Evolutionary conservation across 2,888 invertebrate genomes (phyloP).

Genomic region (Caradrina kadenii): DNA sequence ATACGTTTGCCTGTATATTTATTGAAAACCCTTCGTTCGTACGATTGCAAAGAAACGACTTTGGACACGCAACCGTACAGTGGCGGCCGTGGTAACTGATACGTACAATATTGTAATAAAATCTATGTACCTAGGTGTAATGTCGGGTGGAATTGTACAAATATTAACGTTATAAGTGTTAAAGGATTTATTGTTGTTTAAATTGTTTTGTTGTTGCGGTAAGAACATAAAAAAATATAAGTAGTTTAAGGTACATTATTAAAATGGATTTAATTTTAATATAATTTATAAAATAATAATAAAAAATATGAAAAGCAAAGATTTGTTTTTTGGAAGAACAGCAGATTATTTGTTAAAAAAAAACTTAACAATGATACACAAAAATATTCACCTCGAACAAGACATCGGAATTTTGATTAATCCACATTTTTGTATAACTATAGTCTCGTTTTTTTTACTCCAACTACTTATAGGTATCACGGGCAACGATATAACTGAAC

Average conservation of each 20-base stretch:
- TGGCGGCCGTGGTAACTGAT: slow-evolving; percentile 72
- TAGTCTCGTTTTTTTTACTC: slow-evolving; percentile 27
- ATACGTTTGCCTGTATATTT: slow-evolving; percentile 79
- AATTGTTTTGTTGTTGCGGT: background rate
- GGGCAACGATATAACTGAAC: slow-evolving; percentile 52
- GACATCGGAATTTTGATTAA: slow-evolving; percentile 67
- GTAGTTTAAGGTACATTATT: too few relatives aligned
- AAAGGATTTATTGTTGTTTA: slow-evolving; percentile 3
- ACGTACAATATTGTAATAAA: slow-evolving; percentile 62
- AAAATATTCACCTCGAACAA: slow-evolving; percentile 70
- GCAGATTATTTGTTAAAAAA: too few relatives aligned
- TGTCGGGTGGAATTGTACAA: slow-evolving; percentile 32
- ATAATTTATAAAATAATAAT: too few relatives aligned
- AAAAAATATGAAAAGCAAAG: background rate
- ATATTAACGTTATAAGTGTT: slow-evolving; percentile 20
- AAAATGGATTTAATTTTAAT: too few relatives aligned
- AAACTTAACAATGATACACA: slow-evolving; percentile 1
- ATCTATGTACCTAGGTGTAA: slow-evolving; percentile 48
- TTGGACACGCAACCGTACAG: slow-evolving; percentile 85
- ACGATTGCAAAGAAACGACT: slow-evolving; percentile 89
- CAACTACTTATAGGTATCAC: slow-evolving; percentile 52
- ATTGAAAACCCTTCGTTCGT: slow-evolving; percentile 88
- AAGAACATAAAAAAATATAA: background rate
- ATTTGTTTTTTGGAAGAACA: background rate
- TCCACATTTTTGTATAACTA: slow-evolving; percentile 66